Evolutionary conservation across 2,888 invertebrate species (phyloP).

Genomic region (Drosophila prostipennis): DNA sequence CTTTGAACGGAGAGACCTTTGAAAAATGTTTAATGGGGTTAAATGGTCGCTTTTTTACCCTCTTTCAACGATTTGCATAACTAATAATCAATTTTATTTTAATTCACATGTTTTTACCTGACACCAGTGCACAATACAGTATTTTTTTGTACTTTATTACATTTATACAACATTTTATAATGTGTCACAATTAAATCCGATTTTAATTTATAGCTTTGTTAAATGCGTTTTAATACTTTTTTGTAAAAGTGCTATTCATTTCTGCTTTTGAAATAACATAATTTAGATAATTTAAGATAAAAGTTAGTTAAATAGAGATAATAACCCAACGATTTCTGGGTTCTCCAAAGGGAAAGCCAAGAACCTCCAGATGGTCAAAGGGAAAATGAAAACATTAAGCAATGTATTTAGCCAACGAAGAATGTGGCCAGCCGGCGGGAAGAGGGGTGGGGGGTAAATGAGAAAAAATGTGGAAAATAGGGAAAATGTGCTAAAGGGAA

Average conservation of each 20-base stretch:
- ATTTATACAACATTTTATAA: too few relatives aligned
- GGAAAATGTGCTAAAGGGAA: slow-evolving; percentile 12
- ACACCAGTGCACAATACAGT: too few relatives aligned
- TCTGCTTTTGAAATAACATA: too few relatives aligned
- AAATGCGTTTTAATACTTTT: too few relatives aligned
- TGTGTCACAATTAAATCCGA: background rate
- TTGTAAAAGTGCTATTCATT: too few relatives aligned
- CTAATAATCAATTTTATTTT: background rate
- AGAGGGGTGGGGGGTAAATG: background rate
- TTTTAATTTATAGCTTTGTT: background rate
- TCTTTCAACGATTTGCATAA: background rate
- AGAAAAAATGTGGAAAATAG: background rate
- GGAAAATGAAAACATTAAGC: slow-evolving; percentile 31
- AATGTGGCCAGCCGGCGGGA: slow-evolving; percentile 1
- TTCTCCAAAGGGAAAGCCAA: too few relatives aligned
- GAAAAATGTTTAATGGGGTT: background rate
- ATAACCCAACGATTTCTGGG: too few relatives aligned
- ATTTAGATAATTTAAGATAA: too few relatives aligned
- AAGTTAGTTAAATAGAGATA: background rate
- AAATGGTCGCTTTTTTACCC: background rate
- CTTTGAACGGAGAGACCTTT: background rate
- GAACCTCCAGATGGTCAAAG: background rate
- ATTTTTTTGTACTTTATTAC: too few relatives aligned
- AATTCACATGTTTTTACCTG: background rate
- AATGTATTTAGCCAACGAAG: slow-evolving; percentile 32